Evolutionary conservation across 2,113 vertebrate species (phyloP).

Genomic region (Oceanodroma tethys): DNA sequence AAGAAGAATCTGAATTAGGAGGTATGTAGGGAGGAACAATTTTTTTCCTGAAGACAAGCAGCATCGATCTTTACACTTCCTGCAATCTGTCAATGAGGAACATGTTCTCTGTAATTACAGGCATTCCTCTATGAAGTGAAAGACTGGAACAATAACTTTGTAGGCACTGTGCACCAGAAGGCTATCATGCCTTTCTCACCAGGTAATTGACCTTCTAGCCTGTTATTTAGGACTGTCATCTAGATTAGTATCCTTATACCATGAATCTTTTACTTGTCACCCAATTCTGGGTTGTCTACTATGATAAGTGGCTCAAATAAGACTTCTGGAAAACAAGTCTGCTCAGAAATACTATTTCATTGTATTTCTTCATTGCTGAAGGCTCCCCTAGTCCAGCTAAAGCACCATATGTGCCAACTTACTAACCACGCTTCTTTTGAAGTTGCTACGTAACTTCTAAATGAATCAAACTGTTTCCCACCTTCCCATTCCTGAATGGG

Average conservation of each 20-base stretch:
- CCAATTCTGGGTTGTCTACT: background rate
- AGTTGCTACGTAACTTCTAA: background rate
- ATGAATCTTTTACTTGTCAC: conserved; percentile 14
- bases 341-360: background rate
- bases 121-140: conserved; percentile 15
- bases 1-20: background rate
- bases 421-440: background rate
- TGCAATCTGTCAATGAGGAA: conserved; percentile 21
- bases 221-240: conserved; percentile 21
- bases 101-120: conserved; percentile 24
- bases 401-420: background rate
- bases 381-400: background rate
- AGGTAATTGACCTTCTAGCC: conserved; percentile 13
- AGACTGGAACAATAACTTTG: background rate
- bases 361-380: too few species aligned
- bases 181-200: background rate
- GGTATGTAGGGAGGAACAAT: background rate
- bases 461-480: background rate
- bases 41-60: background rate
- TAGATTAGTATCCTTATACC: background rate
- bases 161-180: background rate
- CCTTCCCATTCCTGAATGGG: background rate
- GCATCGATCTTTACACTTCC: background rate
- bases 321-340: background rate
- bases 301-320: background rate